phyloP scores from a whole-genome alignment of 1,140 invertebrate genomes.

The Heliconius congener region DNA sequence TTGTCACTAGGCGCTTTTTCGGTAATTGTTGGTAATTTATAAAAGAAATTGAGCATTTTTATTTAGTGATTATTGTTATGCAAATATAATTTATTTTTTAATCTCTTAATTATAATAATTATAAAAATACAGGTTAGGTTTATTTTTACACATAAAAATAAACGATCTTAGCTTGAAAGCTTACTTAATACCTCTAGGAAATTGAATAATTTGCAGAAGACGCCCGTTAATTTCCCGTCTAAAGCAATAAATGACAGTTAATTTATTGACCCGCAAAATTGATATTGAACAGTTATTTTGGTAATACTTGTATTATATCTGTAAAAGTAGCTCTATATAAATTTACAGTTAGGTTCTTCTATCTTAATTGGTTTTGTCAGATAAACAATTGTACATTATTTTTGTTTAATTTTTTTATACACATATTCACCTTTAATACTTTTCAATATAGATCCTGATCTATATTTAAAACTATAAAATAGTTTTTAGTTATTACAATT shows the following conservation, averaged over 20 bases:
- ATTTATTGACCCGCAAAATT: slow-evolving; percentile 6
- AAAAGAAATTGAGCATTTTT: background rate
- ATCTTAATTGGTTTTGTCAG: no score
- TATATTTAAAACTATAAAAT: no score
- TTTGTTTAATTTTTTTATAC: no score
- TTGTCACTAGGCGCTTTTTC: no score
- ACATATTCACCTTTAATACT: no score
- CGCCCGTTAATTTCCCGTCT: slow-evolving; percentile 26
- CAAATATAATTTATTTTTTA: background rate
- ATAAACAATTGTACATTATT: no score
- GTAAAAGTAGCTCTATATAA: background rate
- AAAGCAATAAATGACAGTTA: slow-evolving; percentile 19
- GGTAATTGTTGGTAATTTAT: background rate
- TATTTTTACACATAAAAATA: background rate
- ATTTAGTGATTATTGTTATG: background rate
- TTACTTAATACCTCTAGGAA: slow-evolving; percentile 8
- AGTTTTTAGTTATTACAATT: no score
- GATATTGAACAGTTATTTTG: slow-evolving; percentile 3
- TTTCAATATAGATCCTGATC: no score
- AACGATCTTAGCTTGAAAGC: background rate
- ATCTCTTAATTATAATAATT: background rate
- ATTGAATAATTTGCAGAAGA: slow-evolving; percentile 18
- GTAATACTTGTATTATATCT: background rate
- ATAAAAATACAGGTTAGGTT: background rate
- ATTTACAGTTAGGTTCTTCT: no score